Percentiles rank a stretch among this genome's conserved stretches.
Conservation (phyloP, 2,797 vertebrate species). For the Aphelocoma californica region DNA sequence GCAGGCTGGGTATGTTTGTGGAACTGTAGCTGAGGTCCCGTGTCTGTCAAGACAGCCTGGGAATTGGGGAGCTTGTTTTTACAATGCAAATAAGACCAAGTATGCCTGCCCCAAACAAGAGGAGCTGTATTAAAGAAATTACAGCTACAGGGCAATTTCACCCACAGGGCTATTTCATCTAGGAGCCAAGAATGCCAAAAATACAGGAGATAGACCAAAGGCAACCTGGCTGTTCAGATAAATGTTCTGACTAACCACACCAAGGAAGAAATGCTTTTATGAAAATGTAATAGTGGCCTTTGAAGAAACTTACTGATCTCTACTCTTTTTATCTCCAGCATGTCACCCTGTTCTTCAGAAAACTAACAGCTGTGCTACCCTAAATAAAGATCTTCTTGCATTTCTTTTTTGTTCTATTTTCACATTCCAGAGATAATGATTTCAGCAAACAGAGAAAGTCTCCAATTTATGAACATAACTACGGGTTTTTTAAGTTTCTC, state of each 20-base stretch:
- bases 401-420: background rate
- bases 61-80: constrained; percentile 5
- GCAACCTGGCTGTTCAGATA: constrained; percentile 8
- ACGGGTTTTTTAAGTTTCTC: background rate
- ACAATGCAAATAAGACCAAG: constrained; percentile 1
- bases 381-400: background rate
- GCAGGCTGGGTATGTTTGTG: background rate
- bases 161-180: constrained; percentile 31
- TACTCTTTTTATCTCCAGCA: background rate
- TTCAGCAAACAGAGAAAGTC: background rate
- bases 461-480: background rate
- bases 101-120: background rate
- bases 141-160: constrained; percentile 16
- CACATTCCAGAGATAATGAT: background rate
- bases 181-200: constrained; percentile 19
- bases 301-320: constrained; percentile 34
- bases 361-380: background rate
- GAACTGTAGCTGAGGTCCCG: background rate
- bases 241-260: constrained; percentile 19
- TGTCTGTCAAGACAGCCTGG: background rate
- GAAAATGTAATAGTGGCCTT: constrained; percentile 7
- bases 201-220: constrained; percentile 19
- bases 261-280: constrained; percentile 39
- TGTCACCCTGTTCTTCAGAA: background rate
- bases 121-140: constrained; percentile 15